Base-by-base conservation (phyloP, 2,113 vertebrate species). In the Marcusenius ussheri region DNA sequence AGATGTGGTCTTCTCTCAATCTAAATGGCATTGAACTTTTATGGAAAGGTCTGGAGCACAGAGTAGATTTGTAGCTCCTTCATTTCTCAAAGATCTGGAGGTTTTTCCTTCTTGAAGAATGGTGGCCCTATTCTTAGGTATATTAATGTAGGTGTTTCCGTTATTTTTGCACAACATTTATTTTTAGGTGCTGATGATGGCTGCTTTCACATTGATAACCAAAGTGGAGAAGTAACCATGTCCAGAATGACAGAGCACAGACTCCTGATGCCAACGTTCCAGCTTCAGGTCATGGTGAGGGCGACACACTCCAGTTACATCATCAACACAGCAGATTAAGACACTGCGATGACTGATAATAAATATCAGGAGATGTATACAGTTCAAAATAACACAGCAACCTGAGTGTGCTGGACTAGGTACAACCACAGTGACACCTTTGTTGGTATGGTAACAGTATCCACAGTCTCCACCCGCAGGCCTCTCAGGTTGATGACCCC, bases 401-500 rank as follows among this genome's bases (percentile, higher is more conserved):
- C 17, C 70, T 77, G 58, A 77, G 31, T 6, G 13, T 39, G 3
- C 70, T 2, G 3, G 13, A 66, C 62, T 66, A 66, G 27, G 62
- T 11, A 31, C 62, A 31, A 31, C 31, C 70, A 17, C 4, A 39
- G 31, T 15, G 15, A 77, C 70, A 77, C 15, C 11, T 35, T 19
- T 35, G 74, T 80, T 39, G 74, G 5, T 17, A 19, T 80, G 74
- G 74, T 80, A 80, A 8, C 74, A 80, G 35, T 66, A 58, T 42
- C 39, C 17, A 85, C 4, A 87, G 0, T 91, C 66, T 74, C 90
- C 77, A 62, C 45, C 84, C 47, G 6, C 89, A 97, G 97, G 96
- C 95, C 1, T 96, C 93, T 84, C 96, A 97, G 89, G 92, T 94
- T 17, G 90, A 97, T 10, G 97, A 97, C 84, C 94, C 94, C 88